Base-by-base conservation (phyloP, 2,113 vertebrate genomes). In the Cranoglanis bouderius region DNA sequence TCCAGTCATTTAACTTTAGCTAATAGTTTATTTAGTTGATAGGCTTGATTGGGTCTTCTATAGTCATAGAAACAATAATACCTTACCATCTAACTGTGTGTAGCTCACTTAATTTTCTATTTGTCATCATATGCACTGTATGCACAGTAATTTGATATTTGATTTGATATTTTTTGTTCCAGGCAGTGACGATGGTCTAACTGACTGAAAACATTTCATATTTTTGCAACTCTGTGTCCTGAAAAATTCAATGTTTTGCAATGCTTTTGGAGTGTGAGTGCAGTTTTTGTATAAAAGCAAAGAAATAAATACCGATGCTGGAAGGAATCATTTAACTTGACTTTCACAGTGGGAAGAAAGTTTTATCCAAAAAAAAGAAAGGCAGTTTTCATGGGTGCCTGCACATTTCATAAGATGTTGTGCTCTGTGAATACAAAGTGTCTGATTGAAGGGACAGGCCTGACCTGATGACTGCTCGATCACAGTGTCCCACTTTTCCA, bases 401-500 rank as follows among this genome's bases (percentile, higher is more conserved):
- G 86, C 7, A 29, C 77, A 84, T 38, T 35, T 85, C 13, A 35
- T 87, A 85, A 78, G 84, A 35, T 87, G 86, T 65, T 21, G 85
- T 63, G 40, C 61, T 32, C 3, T 57, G 81, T 80, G 55, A 87
- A 87, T 81, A 35, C 78, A 85, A 46, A 63, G 16, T 83, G 65
- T 49, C 67, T 89, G 86, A 87, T 85, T 85, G 63, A 82, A 86
- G 24, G 65, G 84, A 87, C 84, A 84, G 51, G 35, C 19, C 24
- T 84, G 86, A 91, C 80, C 90, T 84, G 43, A 61, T 72, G 75
- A 57, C 86, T 87, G 78, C 65, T 84, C 72, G 46, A 61, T 88
- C 84, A 46, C 51, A 63, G 53, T 82, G 81, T 74, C 89, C 87
- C 61, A 88, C 67, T 84, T 87, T 86, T 85, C 51, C 63, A 63